Evolutionary conservation across 2,888 invertebrate genomes (phyloP), one percentile per base, ranked within the genome.

Genomic region (Operophtera brumata): DNA sequence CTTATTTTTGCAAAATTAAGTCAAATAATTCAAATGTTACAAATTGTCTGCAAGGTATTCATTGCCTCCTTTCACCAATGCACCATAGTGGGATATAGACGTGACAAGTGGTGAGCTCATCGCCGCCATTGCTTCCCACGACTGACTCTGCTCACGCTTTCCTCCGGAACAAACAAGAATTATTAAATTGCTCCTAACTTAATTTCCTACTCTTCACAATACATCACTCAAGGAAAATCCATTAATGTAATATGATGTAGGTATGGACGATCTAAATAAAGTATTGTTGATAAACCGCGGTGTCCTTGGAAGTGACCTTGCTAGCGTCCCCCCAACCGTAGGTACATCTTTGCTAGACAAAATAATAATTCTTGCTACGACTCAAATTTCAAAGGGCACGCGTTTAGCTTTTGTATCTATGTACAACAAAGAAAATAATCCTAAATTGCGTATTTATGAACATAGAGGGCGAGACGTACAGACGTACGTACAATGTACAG

Each of bases 191-290:
- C n/a, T n/a, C n/a, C n/a, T n/a, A n/a, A n/a, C n/a, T n/a, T 49
- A 43, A 36, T 35, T 46, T 26, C 20, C 39, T 43, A 30, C 41
- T 48, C 36, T 32, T 44, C 13, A 26, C 42, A 44, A 35, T n/a
- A 34, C 37, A 57, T 42, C 37, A 39, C 26, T 54, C 48, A 46
- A 57, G 57, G 57, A 57, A 57, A 57, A 57, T 39, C 26, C 13
- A 57, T 41, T 40, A 41, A 36, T 51, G 35, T 44, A 47, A 35
- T 47, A 47, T 52, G 26, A 37, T 8, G 40, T 40, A 8, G 35
- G 34, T 40, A 42, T 14, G 51, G 36, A 44, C 35, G 14, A 34
- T 37, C 40, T 35, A 34, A 47, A 43, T 47, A 41, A 42, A 14
- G 28, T 51, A 35, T 41, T 37, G 35, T 25, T 47, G 30, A 56